Evolutionary conservation across 2,113 vertebrate species (phyloP), one percentile per base, ranked within the genome.

Genomic region (Brachyhypopomus occidentalis): DNA sequence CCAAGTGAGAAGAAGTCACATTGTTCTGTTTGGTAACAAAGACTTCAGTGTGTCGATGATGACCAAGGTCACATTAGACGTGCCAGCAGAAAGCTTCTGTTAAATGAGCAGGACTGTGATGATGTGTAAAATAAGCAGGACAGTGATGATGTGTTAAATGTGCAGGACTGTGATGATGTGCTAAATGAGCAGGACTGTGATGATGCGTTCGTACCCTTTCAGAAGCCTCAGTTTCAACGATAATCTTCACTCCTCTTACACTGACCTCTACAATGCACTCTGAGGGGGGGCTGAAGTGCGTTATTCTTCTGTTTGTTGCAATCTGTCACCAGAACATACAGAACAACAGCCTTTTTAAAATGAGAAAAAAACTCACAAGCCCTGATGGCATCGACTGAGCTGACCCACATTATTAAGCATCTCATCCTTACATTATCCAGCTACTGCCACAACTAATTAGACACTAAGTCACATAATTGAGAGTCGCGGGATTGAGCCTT

Each of bases 221-320:
- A 70, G 86, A 88, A 36, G 91, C 89, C 19, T 86, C 87, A 83
- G 92, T 92, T 82, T 92, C 90, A 79, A 93, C 92, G 4, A 89
- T 92, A 84, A 94, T 93, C 86, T 97, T 98, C 89, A 98, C 92
- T 0, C 97, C 97, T 75, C 93, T 94, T 82, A 96, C 90, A 19
- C 94, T 97, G 88, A 98, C 94, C 84, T 98, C 96, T 58, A 98
- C 91, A 82, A 97, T 94, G 73, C 97, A 98, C 74, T 93, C 90
- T 2, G 96, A 93, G 0, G 96, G 95, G 0, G 95, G 96, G n/a
- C 93, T 91, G 77, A 84, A 87, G 84, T 91, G 91, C 79, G 95
- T 88, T 59, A 59, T 94, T 92, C 0, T 95, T 93, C 90, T 92
- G 92, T 88, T 97, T 93, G 93, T 94, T 25, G 94, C 97, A 22